Evolutionary conservation across 2,797 vertebrate genomes (phyloP).

Genomic region (Lutra lutra): DNA sequence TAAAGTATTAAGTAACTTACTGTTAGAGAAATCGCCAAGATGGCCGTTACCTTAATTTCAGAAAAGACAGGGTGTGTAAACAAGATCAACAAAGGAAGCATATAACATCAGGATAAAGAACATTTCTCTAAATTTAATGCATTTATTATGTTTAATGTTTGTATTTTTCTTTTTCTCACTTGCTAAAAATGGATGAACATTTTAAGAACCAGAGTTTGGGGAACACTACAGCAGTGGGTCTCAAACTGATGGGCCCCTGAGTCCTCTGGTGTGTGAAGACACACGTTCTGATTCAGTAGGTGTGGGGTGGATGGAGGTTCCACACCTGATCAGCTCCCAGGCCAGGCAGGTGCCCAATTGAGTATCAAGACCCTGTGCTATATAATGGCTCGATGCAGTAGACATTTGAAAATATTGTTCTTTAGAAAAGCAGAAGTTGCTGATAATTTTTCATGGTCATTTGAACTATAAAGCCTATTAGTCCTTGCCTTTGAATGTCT

Average conservation of each 20-base stretch:
- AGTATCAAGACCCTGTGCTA: background rate
- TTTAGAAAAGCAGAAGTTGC: background rate
- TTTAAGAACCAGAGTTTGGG: background rate
- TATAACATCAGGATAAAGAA: background rate
- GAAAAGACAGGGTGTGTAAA: background rate
- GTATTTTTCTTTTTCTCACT: background rate
- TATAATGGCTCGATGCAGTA: background rate
- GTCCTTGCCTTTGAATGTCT: background rate
- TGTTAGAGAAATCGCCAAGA: background rate
- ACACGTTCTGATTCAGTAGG: background rate
- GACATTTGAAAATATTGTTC: background rate
- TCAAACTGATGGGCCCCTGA: too few relatives aligned
- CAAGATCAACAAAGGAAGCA: background rate
- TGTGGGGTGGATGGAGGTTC: background rate
- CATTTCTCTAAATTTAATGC: background rate
- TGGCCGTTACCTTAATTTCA: background rate
- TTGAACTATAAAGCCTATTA: background rate
- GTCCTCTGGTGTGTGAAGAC: background rate
- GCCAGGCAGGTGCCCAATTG: too few relatives aligned
- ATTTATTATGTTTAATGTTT: background rate
- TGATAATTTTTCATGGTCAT: background rate
- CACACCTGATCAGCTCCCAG: background rate
- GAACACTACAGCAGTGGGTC: background rate
- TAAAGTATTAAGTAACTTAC: background rate
- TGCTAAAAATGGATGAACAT: background rate